phyloP scores from a whole-genome alignment of 2,797 vertebrate genomes.

The Oophaga sylvatica region DNA sequence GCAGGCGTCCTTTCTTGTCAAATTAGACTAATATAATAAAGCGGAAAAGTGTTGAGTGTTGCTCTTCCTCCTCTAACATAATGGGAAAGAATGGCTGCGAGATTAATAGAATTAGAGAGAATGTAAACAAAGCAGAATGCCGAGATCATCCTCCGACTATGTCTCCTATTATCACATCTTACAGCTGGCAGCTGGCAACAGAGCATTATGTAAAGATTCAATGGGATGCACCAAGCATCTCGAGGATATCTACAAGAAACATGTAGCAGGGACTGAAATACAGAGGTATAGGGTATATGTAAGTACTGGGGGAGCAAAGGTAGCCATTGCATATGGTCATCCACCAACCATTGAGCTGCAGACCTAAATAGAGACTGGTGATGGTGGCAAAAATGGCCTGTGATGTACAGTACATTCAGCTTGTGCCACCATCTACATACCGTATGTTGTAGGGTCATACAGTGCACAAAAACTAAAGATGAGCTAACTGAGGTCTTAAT shows the following conservation, averaged over 20 bases:
- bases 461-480: too few species aligned
- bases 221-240: constrained; percentile 22
- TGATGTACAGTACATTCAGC: too few species aligned
- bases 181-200: constrained; percentile 27
- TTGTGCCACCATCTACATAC: too few species aligned
- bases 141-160: not conserved
- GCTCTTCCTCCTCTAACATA: not conserved
- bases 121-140: not conserved
- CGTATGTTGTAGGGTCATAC: too few species aligned
- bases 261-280: not conserved
- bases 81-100: not conserved
- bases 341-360: too few species aligned
- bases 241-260: constrained; percentile 14
- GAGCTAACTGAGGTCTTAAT: too few species aligned
- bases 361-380: too few species aligned
- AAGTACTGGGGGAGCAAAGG: too few species aligned
- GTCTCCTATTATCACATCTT: constrained; percentile 24
- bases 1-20: not conserved
- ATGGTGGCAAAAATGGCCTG: too few species aligned
- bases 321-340: too few species aligned
- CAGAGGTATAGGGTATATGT: too few species aligned
- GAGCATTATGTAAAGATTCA: constrained; percentile 25
- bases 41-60: not conserved
- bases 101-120: constrained; percentile 9
- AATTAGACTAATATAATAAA: constrained; percentile 33